Evolutionary conservation across 2,797 vertebrate species (phyloP), one percentile per base, ranked within the genome.

Genomic region (Tinamus major): DNA sequence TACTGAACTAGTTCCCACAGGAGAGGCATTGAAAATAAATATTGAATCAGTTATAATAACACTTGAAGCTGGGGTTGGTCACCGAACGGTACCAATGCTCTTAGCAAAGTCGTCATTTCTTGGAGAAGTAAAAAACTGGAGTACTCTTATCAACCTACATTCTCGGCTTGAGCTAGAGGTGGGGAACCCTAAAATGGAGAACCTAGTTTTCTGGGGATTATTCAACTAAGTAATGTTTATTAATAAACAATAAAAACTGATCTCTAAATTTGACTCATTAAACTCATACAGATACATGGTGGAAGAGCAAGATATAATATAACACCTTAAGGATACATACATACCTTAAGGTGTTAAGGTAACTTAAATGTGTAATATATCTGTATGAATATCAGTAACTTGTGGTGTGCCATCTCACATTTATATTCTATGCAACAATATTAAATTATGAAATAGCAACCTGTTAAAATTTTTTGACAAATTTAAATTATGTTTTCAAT

Each of bases 51-150:
- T 99, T 95, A 98, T 99, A 93, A 35, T 99, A 88, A 99, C 99
- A 58, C 98, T 99, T 85, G 99, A 99, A 97, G 99, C 99, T 83
- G 99, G 99, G 9, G 97, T 99, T 87, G 99, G 99, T 58, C 99
- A 99, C 86, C 98, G 98, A 95, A 99, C 99, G 6, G 95, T 99
- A 67, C 99, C 99, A 37, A 99, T 99, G 99, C 98, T 99, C 82
- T 98, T 99, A 95, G 99, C 99, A 86, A 99, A 99, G 87, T 99
- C 99, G 17, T 98, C 98, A 37, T 99, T 99, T 97, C 93, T 97
- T 19, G 99, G 99, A 81, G 97, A 98, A 91, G 98, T 99, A 41
- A 98, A 97, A 97, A 98, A 99, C 97, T 99, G 99, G 99, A 99
- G 98, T 92, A 99, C 98, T 4, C 98, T 99, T 58, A 99, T 99